These are phyloP conservation scores for Lymantria monacha DNA, from an alignment of 2,888 invertebrate species.

Conservation along the genomic window DNA sequence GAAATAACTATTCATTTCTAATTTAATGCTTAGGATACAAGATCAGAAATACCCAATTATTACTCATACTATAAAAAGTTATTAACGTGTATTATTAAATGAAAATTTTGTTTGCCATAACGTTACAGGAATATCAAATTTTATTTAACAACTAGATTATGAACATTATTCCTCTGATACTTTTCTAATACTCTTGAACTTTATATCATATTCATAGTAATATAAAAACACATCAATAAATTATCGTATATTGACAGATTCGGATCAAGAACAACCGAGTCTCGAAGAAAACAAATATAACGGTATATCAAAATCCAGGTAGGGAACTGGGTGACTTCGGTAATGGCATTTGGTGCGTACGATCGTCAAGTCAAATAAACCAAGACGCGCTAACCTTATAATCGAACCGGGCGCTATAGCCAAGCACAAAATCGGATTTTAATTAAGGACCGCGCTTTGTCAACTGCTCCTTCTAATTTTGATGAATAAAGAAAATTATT, in stretches of 20 bases:
- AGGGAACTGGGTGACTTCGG: slow-evolving; percentile 36
- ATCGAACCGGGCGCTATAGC: slow-evolving; percentile 56
- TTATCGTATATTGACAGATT: slow-evolving; percentile 30
- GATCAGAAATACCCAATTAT: too few species aligned
- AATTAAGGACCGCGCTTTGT: slow-evolving; percentile 75
- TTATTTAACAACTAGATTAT: too few species aligned
- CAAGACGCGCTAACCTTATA: slow-evolving; percentile 43
- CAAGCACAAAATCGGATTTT: slow-evolving; percentile 64
- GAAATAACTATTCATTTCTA: too few species aligned
- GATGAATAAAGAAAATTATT: slow-evolving; percentile 81
- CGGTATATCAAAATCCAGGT: slow-evolving; percentile 18
- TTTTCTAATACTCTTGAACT: slow-evolving; percentile 2
- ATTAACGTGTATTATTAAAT: too few species aligned
- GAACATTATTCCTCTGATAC: background rate
- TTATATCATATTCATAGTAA: slow-evolving; percentile 27
- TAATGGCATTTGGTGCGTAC: slow-evolving; percentile 46
- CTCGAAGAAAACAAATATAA: slow-evolving; percentile 28
- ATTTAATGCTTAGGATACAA: too few species aligned
- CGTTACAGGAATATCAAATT: too few species aligned
- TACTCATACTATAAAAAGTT: too few species aligned
- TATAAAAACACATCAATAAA: slow-evolving; percentile 28
- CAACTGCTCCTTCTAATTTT: slow-evolving; percentile 79
- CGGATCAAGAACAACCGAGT: slow-evolving; percentile 33
- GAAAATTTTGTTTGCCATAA: too few species aligned
- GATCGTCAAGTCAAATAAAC: slow-evolving; percentile 41